Evolutionary conservation across 2,888 invertebrate genomes (phyloP), one percentile per base, ranked within the genome.

Genomic region (Venustoraphidia nigricollis): DNA sequence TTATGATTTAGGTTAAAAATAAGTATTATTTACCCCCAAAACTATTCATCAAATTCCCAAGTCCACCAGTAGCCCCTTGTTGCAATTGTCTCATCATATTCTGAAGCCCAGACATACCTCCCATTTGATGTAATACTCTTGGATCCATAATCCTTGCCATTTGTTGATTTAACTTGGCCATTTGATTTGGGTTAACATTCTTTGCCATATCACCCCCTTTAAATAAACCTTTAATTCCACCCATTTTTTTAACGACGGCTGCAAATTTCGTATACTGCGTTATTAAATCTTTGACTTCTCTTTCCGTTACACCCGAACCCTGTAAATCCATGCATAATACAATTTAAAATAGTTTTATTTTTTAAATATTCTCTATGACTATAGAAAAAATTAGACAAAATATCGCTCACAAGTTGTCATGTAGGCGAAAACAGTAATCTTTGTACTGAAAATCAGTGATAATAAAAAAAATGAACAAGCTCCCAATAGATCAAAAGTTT

Each of bases 121-220:
- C 94, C 95, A 83, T 83, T 61, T 98, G 97, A 60, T 97, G 95
- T 45, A 99, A 72, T 55, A 99, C 92, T 50, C 95, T 75, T 0
- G 98, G 98, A 70, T 99, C 97, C 87, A 99, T 99, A 94, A 98
- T 96, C 68, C 92, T 94, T 8, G 97, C 96, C 95, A 99, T 97
- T 71, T 98, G 96, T 67, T 96, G 95, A 68, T 98, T 97, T 9
- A 98, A 74, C 68, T 96, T 96, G 1, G 93, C 91, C 94, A 99
- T 97, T 72, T 99, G 97, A 36, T 84, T 84, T 55, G 91, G 94
- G 68, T 98, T 98, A 0, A 99, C 94, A 68, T 98, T 98, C 68
- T 96, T 97, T 3, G 92, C 85, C 84, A 97, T 94, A 63, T 98
- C 97, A 37, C 97, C 97, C 49, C 94, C 92, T 71, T 95, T 97